Evolutionary conservation across 2,113 vertebrate genomes (phyloP).

Genomic region (Monopterus albus): DNA sequence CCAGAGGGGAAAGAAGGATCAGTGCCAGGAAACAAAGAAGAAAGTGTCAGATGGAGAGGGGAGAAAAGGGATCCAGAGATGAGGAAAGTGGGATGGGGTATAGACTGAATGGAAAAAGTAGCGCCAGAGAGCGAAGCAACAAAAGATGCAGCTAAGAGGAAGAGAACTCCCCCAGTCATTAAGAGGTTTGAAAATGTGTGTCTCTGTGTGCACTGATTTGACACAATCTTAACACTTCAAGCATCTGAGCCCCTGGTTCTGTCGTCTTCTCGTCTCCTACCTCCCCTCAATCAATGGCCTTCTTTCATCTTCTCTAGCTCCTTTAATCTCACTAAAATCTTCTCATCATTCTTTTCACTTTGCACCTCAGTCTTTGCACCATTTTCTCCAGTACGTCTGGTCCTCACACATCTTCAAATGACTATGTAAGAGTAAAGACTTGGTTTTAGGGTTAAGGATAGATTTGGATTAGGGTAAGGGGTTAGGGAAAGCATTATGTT

Average conservation of each 20-base stretch:
- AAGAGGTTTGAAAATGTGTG: neutral
- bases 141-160: slow-evolving; percentile 1
- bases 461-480: too few relatives aligned
- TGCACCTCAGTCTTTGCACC: too few relatives aligned
- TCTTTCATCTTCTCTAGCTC: neutral
- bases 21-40: slow-evolving; percentile 8
- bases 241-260: neutral
- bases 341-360: slow-evolving; percentile 2
- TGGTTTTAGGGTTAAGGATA: too few relatives aligned
- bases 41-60: neutral
- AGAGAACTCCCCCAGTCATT: neutral
- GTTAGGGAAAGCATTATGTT: too few relatives aligned
- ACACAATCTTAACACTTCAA: neutral
- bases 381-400: neutral
- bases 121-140: neutral
- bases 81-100: neutral
- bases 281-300: neutral
- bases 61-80: neutral
- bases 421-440: too few relatives aligned
- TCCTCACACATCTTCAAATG: too few relatives aligned
- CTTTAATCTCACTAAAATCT: neutral
- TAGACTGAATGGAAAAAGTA: neutral
- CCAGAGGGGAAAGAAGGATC: neutral
- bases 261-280: neutral
- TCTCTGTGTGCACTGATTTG: neutral